phyloP scores from a whole-genome alignment of 2,888 invertebrate genomes.

The Argyra leucocephala region DNA sequence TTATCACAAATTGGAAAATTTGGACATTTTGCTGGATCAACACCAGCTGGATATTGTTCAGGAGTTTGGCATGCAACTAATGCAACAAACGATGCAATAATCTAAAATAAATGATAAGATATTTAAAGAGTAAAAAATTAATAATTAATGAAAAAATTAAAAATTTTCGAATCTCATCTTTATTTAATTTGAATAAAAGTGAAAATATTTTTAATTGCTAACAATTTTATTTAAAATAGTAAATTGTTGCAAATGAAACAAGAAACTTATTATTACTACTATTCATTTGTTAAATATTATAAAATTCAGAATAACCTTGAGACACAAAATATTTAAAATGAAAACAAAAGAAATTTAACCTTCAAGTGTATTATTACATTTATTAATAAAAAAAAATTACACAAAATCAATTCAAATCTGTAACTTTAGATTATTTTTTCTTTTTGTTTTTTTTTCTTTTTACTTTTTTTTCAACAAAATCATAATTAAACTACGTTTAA shows the following conservation, averaged over 20 bases:
- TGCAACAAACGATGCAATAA: constrained; percentile 35
- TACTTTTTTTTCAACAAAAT: background rate
- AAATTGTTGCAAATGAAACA: too few relatives aligned
- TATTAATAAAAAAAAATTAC: too few relatives aligned
- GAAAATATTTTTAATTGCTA: too few relatives aligned
- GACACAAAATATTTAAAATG: background rate
- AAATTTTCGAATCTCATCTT: too few relatives aligned
- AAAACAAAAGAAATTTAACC: background rate
- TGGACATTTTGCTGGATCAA: constrained; percentile 45
- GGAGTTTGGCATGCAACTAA: constrained; percentile 40
- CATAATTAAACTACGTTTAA: background rate
- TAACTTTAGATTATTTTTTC: too few relatives aligned
- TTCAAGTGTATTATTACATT: background rate
- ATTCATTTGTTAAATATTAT: background rate
- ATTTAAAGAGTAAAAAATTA: too few relatives aligned
- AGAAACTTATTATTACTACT: background rate
- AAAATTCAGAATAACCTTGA: background rate
- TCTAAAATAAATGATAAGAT: constrained; percentile 14
- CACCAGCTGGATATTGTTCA: constrained; percentile 45
- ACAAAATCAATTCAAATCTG: too few relatives aligned
- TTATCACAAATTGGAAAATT: constrained; percentile 48
- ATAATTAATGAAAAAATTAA: too few relatives aligned
- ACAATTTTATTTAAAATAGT: too few relatives aligned
- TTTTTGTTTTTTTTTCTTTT: background rate
- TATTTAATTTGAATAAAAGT: too few relatives aligned